Base-by-base conservation (phyloP, 2,113 vertebrate species). In the Cairina moschata region DNA sequence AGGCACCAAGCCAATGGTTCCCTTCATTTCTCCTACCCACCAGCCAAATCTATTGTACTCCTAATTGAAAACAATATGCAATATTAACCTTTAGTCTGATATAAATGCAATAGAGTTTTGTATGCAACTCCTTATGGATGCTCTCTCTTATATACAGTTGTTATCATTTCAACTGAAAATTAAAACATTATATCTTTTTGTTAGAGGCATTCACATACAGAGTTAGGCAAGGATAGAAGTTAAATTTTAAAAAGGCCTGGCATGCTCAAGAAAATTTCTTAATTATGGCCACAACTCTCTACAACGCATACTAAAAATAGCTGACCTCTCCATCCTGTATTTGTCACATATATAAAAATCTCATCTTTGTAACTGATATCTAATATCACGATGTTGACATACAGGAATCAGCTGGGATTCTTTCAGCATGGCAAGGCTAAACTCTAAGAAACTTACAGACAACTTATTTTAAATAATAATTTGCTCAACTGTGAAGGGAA, bases 1-100 rank as follows among this genome's bases (percentile, higher is more conserved):
- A 97, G 99, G 99, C 97, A 99, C 99, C 86, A 99, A 99, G 97
- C 99, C 99, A 97, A 99, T 98, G 83, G 97, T 97, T 97, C 99
- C 99, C 78, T 99, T 98, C 98, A 99, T 98, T 98, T 99, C 99
- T 98, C 99, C 99, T 96, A 99, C 98, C 99, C 99, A 99, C 99
- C 99, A 99, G 98, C 99, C 99, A 95, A 98, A 99, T 96, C 89
- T 98, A 98, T 99, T 98, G 97, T 99, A 99, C 96, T 99, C 99
- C 99, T 99, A 98, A 98, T 98, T 98, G 92, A 97, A 97, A 98
- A 97, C 98, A 98, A 98, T 98, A 98, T 94, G 95, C 98, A 98
- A 95, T 97, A 98, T 98, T 98, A 98, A 98, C 98, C 98, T 98
- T 98, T 98, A 98, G 97, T 97, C 98, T 91, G 95, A 97, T 95